phyloP scores from a whole-genome alignment of 2,888 invertebrate species.

The Agrochola macilenta region DNA sequence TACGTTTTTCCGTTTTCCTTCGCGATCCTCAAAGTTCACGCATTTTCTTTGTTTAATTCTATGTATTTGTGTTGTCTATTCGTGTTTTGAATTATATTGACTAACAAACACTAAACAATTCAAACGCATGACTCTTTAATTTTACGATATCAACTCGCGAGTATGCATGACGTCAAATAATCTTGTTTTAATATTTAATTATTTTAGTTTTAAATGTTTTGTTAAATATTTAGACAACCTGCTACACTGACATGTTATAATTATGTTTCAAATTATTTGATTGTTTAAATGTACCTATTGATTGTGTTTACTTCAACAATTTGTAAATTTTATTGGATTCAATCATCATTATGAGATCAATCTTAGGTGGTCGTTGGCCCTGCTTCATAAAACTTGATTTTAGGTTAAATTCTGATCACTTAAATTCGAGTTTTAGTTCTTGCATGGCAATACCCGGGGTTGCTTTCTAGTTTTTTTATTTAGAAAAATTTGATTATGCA shows the following conservation, averaged over 20 bases:
- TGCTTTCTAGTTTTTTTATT: slow-evolving; percentile 88
- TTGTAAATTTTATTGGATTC: slow-evolving; percentile 70
- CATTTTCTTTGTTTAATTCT: slow-evolving; percentile 68
- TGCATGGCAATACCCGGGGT: slow-evolving; percentile 89
- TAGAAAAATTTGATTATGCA: slow-evolving; percentile 90
- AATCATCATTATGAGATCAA: slow-evolving; percentile 74
- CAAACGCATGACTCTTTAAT: slow-evolving; percentile 86
- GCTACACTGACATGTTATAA: slow-evolving; percentile 82
- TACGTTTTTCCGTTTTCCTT: slow-evolving; percentile 86
- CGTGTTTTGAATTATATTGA: slow-evolving; percentile 86
- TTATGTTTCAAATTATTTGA: slow-evolving; percentile 76
- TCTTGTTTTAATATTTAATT: slow-evolving; percentile 69
- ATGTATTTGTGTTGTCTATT: slow-evolving; percentile 69
- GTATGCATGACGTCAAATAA: slow-evolving; percentile 85
- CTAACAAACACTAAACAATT: slow-evolving; percentile 89
- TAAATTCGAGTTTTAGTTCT: slow-evolving; percentile 87
- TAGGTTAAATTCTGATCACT: slow-evolving; percentile 78
- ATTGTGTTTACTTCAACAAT: slow-evolving; percentile 88
- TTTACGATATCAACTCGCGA: slow-evolving; percentile 86
- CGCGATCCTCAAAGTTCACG: slow-evolving; percentile 78
- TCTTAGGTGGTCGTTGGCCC: slow-evolving; percentile 81
- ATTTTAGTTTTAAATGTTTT: slow-evolving; percentile 71
- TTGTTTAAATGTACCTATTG: slow-evolving; percentile 74
- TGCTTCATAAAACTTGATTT: slow-evolving; percentile 88
- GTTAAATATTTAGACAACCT: slow-evolving; percentile 78